Percentiles rank a stretch among this genome's conserved stretches.
phyloP scores from a whole-genome alignment of 1,140 invertebrate species.

The Anadara kagoshimensis region DNA sequence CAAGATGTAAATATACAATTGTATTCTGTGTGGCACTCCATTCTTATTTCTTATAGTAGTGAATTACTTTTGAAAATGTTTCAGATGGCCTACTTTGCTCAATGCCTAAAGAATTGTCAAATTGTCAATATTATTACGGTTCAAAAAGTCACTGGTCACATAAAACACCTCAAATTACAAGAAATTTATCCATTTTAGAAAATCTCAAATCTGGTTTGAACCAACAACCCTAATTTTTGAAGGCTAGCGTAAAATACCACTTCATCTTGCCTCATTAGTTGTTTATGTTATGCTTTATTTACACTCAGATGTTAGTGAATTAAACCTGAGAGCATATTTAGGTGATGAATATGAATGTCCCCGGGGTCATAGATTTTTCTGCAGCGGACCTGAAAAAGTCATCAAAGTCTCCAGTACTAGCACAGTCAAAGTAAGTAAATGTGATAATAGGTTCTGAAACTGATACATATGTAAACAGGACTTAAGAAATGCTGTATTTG shows the following conservation, averaged over 20 bases:
- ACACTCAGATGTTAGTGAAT: constrained; percentile 75
- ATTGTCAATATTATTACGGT: too few relatives aligned
- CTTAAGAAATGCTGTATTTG: neutral
- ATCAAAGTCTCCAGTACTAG: constrained; percentile 85
- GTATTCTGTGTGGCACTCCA: too few relatives aligned
- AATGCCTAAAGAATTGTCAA: too few relatives aligned
- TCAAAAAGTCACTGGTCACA: too few relatives aligned
- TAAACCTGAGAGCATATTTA: constrained; percentile 95
- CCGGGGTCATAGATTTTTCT: constrained; percentile 95
- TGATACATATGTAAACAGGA: neutral
- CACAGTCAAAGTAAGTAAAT: constrained; percentile 79
- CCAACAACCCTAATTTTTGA: neutral
- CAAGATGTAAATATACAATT: too few relatives aligned
- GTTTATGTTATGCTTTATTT: neutral
- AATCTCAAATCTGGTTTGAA: too few relatives aligned
- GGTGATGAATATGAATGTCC: constrained; percentile 98
- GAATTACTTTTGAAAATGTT: too few relatives aligned
- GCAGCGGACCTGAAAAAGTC: constrained; percentile 89
- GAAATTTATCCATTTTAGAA: too few relatives aligned
- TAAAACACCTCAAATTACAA: too few relatives aligned
- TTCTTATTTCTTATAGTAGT: too few relatives aligned
- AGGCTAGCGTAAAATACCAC: neutral
- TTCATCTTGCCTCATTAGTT: neutral
- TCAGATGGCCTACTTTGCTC: too few relatives aligned
- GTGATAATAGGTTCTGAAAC: neutral